These are phyloP conservation scores for Microctonus hyperodae DNA, from an alignment of 2,888 invertebrate species.

Conservation along the genomic window DNA sequence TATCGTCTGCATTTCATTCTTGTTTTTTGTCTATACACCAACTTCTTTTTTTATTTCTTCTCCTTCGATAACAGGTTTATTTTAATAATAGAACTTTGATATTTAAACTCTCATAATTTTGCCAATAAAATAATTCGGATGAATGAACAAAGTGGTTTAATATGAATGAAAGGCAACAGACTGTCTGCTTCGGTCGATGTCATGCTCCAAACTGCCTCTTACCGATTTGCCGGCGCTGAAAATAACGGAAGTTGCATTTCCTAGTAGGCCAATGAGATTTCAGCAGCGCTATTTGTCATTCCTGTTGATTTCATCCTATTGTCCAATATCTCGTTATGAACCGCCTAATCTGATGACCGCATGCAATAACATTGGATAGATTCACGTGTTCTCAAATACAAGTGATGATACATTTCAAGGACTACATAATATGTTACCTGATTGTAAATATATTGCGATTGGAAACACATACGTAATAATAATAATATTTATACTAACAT, in stretches of 20 bases:
- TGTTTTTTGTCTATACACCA: background rate
- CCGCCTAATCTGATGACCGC: conserved; percentile 17
- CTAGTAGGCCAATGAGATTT: conserved; percentile 44
- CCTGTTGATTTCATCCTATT: conserved; percentile 17
- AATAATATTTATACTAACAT: background rate
- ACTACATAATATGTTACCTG: background rate
- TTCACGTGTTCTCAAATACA: background rate
- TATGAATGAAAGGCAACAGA: conserved; percentile 16
- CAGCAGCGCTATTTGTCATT: conserved; percentile 27
- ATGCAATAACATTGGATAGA: conserved; percentile 14
- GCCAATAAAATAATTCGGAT: background rate
- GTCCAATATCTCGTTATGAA: conserved; percentile 19
- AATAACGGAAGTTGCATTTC: conserved; percentile 44
- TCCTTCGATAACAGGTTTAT: too few species aligned
- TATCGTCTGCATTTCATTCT: background rate
- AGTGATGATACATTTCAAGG: background rate
- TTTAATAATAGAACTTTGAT: background rate
- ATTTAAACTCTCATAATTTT: background rate
- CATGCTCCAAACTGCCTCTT: conserved; percentile 50
- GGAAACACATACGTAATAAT: background rate
- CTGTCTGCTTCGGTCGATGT: conserved; percentile 49
- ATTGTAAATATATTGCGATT: background rate
- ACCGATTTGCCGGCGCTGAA: conserved; percentile 40
- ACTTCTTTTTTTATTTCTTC: background rate
- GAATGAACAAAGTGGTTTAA: conserved; percentile 11